Evolutionary conservation across 37 sponge, comb jelly and placozoan genomes (phyloP), one percentile per base, ranked within the genome.

Genomic region (Cliona cf. orientalis): DNA sequence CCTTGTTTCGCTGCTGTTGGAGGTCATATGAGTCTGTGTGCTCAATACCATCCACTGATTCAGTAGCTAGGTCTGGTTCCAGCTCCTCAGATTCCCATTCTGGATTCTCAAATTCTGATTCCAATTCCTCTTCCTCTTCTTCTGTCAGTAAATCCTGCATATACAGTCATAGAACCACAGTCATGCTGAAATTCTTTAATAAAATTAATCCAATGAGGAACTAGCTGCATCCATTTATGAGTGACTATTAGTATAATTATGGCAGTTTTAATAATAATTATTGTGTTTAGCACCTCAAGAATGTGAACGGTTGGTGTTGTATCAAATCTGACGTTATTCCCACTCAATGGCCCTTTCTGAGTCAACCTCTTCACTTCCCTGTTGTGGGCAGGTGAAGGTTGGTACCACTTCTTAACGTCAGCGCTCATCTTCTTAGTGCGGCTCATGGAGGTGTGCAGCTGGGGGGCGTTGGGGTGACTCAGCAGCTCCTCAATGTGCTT

Each of bases 401-500:
- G 17, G 25, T 22, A n/a, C 28, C 28, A 11, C 6, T 61, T 61
- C 25, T 11, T 6, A 6, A 61, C n/a, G 6, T 21, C 6, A 22
- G 26, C 63, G n/a, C 63, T n/a, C 6, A 61, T 25, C 63, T 61
- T 61, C n/a, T 28, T 21, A n/a, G 6, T 22, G 17, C 25, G 25
- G n/a, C 5, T 61, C 26, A 21, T 6, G 12, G 28, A 5, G 12
- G 63, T 61, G 63, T 12, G 22, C 5, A 61, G 26, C 28, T 12
- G 28, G 36, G 75, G 75, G 3, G 34, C 41, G 23, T 74, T 7
- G 59, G 58, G 21, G 36, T 57, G 58, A 34, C 42, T n/a, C 29
- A 75, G 28, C 36, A 75, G 59, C 26, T 58, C 61, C 37, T 75
- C 61, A 5, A 75, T 60, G 3, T 75, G 42, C 26, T 75, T 75